phyloP scores from a whole-genome alignment of 2,888 invertebrate genomes.

The Gastracanthus pulcherrimus region DNA sequence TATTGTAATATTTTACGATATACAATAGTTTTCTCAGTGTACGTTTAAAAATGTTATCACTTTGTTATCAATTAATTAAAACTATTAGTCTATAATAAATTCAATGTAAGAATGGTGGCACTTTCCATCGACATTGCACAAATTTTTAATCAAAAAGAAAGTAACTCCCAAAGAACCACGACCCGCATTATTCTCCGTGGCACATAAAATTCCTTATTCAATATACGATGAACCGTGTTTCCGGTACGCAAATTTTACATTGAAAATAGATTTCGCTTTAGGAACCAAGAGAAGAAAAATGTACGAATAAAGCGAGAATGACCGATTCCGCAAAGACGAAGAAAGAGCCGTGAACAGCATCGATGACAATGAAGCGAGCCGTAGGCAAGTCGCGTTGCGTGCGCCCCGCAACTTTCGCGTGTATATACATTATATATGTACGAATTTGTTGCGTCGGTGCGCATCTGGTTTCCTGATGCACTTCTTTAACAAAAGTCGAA shows the following conservation, averaged over 20 bases:
- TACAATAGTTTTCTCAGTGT: too few relatives aligned
- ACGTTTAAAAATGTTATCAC: too few relatives aligned
- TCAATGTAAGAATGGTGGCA: too few relatives aligned
- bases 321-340: neutral
- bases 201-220: too few relatives aligned
- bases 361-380: neutral
- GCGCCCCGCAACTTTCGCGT: neutral
- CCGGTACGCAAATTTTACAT: neutral
- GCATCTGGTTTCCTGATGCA: slow-evolving; percentile 44
- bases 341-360: neutral
- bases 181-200: too few relatives aligned
- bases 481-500: slow-evolving; percentile 12
- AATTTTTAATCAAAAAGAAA: neutral
- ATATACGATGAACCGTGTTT: neutral
- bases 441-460: slow-evolving; percentile 4
- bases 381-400: neutral
- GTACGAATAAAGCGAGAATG: neutral
- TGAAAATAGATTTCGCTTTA: neutral
- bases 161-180: too few relatives aligned
- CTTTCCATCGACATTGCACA: too few relatives aligned
- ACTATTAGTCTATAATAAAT: too few relatives aligned
- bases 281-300: neutral
- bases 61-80: too few relatives aligned
- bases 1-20: too few relatives aligned
- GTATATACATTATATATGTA: neutral